These are phyloP conservation scores for Vulpes lagopus DNA, from an alignment of 2,113 vertebrate genomes.

Conservation along the genomic window DNA sequence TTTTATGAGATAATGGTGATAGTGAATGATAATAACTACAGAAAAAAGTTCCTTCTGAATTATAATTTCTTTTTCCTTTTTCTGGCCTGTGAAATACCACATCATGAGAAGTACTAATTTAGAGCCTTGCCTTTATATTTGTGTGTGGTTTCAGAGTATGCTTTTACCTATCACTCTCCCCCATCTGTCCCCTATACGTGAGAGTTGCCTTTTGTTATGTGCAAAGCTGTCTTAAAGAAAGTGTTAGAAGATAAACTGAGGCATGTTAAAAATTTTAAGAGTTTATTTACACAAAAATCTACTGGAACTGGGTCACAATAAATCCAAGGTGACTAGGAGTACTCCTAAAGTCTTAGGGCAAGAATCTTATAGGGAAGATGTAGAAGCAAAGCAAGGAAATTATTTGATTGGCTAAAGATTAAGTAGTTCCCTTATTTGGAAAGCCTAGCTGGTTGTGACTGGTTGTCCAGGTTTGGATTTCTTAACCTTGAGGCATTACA, in stretches of 20 bases:
- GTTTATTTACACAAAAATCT: background rate
- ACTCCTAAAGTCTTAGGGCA: background rate
- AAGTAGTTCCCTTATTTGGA: background rate
- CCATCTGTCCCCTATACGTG: fast-evolving
- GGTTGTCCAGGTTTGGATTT: background rate
- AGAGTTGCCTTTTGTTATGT: background rate
- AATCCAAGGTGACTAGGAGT: background rate
- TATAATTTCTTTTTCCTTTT: too few relatives aligned
- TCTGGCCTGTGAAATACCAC: background rate
- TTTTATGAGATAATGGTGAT: background rate
- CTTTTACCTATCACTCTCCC: background rate
- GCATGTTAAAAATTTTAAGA: background rate
- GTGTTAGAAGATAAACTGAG: background rate
- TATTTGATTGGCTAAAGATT: background rate
- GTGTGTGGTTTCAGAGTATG: background rate
- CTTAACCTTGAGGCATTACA: background rate
- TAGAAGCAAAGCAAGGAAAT: background rate
- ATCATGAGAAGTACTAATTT: background rate
- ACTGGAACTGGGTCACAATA: background rate
- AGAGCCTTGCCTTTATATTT: background rate
- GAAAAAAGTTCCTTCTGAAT: background rate
- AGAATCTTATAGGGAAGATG: background rate
- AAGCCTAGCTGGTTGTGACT: background rate
- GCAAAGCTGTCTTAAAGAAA: background rate
- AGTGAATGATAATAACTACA: background rate